Evolutionary conservation across 2,888 invertebrate species (phyloP), one percentile per base, ranked within the genome.

Genomic region (Tenthredo scrophulariae): DNA sequence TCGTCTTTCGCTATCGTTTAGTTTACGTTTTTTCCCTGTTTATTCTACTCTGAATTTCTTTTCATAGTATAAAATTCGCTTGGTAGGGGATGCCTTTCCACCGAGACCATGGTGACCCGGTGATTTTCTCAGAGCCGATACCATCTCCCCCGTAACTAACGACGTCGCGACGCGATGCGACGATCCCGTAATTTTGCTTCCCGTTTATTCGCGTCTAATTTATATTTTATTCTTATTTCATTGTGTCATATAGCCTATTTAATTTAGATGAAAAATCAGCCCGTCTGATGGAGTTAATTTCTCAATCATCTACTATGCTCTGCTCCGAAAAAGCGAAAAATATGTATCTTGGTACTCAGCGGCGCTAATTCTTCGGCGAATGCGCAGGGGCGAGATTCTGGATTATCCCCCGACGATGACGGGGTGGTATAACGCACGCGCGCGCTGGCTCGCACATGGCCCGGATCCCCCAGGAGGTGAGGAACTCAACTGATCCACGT

Each of bases 391-490:
- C 62, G 46, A 37, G 72, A 74, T 74, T 74, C 72, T 40, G 72
- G 72, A 74, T 43, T 74, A n/a, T 43, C 72, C 72, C 72, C 72
- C 22, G n/a, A 33, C 65, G 26, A 43, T 6, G 33, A 29, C 33
- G 62, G 50, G 62, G 43, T 40, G 13, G 62, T 7, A 50, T 33
- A 70, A 70, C 83, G 83, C 83, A 70, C 40, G 83, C 83, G 83
- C 83, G 67, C 26, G 67, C n/a, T 18, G 43, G 65, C 83, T 65
- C 83, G 83, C 83, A 83, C 83, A 83, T 83, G 83, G 83, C 70
- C 83, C 83, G 83, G 83, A 83, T 83, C 65, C 83, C 83, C 80
- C 80, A 65, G 83, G 83, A 83, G 65, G 83, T 22, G 83, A 65
- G 67, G 80, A 80, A 58, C 83, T 62, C 83, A 50, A 83, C 67